These are phyloP conservation scores for Icerya purchasi DNA, from an alignment of 2,888 invertebrate genomes.

Conservation along the genomic window DNA sequence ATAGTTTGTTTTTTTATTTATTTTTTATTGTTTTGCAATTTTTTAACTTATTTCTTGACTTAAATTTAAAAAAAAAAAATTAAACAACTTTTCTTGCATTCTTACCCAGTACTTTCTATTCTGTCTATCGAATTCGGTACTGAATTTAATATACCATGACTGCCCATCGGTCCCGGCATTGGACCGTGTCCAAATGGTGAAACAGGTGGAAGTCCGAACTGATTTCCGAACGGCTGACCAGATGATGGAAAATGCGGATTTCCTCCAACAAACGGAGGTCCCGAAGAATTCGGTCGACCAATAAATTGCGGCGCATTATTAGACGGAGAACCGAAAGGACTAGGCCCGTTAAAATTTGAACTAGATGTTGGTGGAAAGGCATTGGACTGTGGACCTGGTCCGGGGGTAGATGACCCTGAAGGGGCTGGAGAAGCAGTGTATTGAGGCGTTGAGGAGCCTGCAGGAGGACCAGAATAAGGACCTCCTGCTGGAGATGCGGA, in stretches of 20 bases:
- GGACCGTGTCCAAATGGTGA: slow-evolving; percentile 44
- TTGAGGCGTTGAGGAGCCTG: slow-evolving; percentile 54
- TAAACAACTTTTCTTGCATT: slow-evolving; percentile 18
- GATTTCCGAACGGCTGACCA: slow-evolving; percentile 35
- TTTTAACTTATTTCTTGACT: not conserved
- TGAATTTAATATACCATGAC: slow-evolving; percentile 39
- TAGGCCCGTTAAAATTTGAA: slow-evolving; percentile 40
- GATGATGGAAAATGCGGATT: slow-evolving; percentile 43
- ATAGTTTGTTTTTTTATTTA: too few relatives aligned
- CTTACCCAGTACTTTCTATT: slow-evolving; percentile 47
- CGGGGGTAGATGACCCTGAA: slow-evolving; percentile 61
- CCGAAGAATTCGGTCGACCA: slow-evolving; percentile 31
- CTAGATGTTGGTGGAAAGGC: slow-evolving; percentile 22
- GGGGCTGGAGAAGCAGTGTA: slow-evolving; percentile 72
- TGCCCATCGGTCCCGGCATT: slow-evolving; percentile 39
- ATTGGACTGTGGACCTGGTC: slow-evolving; percentile 32
- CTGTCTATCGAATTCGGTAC: slow-evolving; percentile 49
- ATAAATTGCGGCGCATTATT: slow-evolving; percentile 47
- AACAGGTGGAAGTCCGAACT: slow-evolving; percentile 46
- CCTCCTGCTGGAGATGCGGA: slow-evolving; percentile 55
- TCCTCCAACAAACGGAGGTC: slow-evolving; percentile 26
- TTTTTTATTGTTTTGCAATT: too few relatives aligned
- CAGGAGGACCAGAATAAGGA: slow-evolving; percentile 47
- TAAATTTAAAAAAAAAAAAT: slow-evolving; percentile 1
- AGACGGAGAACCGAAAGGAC: slow-evolving; percentile 45